A percentile compares a stretch with the other conserved stretches of the same genome.
Evolutionary conservation across 2,113 vertebrate species (phyloP).

Genomic region (Gulo gulo): DNA sequence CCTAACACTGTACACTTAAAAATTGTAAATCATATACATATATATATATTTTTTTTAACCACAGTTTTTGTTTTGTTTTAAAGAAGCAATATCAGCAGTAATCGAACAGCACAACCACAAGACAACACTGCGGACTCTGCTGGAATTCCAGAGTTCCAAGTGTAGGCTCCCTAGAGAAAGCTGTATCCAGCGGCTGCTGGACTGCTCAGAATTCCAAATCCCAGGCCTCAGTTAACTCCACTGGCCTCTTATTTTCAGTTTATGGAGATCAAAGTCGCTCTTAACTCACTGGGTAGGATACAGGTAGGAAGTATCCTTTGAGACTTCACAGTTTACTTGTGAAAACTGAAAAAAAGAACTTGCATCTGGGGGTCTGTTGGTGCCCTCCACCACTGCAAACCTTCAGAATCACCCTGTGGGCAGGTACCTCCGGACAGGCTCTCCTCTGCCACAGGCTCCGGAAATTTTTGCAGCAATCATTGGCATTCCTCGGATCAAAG

Average conservation of each 20-base stretch:
- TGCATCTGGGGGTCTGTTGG: background rate
- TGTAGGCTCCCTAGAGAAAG: background rate
- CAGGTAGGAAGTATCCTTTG: background rate
- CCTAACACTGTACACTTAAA: background rate
- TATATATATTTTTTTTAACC: background rate
- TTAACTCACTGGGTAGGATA: background rate
- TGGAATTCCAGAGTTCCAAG: background rate
- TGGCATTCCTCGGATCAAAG: constrained; percentile 3
- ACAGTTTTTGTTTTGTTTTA: background rate
- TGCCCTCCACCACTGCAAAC: no score
- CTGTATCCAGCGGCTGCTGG: background rate
- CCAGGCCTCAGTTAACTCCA: background rate
- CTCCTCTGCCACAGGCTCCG: background rate
- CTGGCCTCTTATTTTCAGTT: background rate
- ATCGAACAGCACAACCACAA: background rate
- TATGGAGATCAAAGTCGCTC: background rate
- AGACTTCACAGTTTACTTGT: background rate
- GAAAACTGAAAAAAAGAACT: background rate
- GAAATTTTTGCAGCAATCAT: background rate
- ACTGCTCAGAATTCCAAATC: background rate
- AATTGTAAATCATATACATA: background rate
- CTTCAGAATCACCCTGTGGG: background rate
- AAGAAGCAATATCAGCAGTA: background rate
- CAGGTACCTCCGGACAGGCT: background rate
- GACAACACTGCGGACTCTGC: background rate